A percentile compares a stretch with the other conserved stretches of the same genome.
phyloP scores from a whole-genome alignment of 2,113 vertebrate species.

The Rafetus swinhoei region DNA sequence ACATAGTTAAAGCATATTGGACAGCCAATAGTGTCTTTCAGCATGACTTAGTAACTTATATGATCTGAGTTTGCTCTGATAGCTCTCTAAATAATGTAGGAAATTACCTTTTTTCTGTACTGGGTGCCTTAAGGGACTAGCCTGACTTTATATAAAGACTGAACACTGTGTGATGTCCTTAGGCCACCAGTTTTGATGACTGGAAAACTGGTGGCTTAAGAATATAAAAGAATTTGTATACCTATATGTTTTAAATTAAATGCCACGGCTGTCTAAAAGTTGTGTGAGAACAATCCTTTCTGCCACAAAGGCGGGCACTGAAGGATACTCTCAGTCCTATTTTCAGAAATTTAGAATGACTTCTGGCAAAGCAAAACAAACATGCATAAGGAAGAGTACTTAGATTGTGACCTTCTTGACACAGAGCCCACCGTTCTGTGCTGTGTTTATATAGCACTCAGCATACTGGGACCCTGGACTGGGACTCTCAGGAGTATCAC shows the following conservation, averaged over 20 bases:
- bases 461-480: too few species aligned
- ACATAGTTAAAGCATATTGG: slow-evolving; percentile 23
- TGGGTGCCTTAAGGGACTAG: not conserved
- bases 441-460: not conserved
- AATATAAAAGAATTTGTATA: not conserved
- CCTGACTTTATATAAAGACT: not conserved
- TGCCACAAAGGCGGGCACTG: not conserved
- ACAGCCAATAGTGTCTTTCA: slow-evolving; percentile 13
- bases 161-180: not conserved
- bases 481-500: too few species aligned
- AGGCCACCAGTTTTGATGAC: not conserved
- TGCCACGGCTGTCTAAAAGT: not conserved
- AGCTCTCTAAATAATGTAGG: slow-evolving; percentile 46
- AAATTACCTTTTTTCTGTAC: slow-evolving; percentile 11
- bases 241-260: not conserved
- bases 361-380: not conserved
- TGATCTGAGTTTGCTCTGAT: not conserved
- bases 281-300: not conserved
- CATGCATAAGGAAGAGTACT: too few species aligned
- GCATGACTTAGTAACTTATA: slow-evolving; percentile 36
- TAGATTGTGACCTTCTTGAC: not conserved
- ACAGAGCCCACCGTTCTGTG: fast-evolving
- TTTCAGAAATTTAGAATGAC: not conserved
- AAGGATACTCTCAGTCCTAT: not conserved
- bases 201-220: not conserved